phyloP scores from a whole-genome alignment of 2,888 invertebrate species.

The Branchellion lobata region DNA sequence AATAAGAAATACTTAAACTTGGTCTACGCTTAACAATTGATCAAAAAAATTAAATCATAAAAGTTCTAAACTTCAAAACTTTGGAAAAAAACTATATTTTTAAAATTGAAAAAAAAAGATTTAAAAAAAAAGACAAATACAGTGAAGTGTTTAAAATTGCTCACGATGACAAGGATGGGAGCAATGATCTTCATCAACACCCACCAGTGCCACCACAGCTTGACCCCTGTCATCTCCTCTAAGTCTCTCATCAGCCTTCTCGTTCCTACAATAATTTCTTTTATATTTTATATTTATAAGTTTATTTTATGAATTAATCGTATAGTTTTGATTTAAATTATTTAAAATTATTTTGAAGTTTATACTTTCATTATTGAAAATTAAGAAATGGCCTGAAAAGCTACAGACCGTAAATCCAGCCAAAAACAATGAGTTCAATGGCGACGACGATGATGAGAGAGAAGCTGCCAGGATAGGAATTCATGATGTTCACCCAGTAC shows the following conservation, averaged over 20 bases:
- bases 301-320: not conserved
- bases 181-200: conserved; percentile 73
- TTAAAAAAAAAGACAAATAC: not conserved
- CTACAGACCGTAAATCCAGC: conserved; percentile 52
- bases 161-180: conserved; percentile 54
- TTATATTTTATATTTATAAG: not conserved
- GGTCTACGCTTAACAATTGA: too few relatives aligned
- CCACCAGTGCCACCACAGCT: conserved; percentile 67
- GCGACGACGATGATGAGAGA: conserved; percentile 53
- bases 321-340: not conserved
- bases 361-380: too few relatives aligned
- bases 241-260: conserved; percentile 47
- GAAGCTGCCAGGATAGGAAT: conserved; percentile 52
- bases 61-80: not conserved
- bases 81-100: not conserved
- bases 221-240: conserved; percentile 49
- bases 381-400: not conserved
- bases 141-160: not conserved
- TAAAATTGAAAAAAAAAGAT: not conserved
- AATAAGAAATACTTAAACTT: not conserved
- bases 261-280: conserved; percentile 41
- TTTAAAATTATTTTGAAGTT: not conserved
- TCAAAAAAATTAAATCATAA: not conserved
- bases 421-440: conserved; percentile 50
- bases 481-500: conserved; percentile 53